phyloP scores from a whole-genome alignment of 2,113 vertebrate genomes.

The Butastur rufipennis region DNA sequence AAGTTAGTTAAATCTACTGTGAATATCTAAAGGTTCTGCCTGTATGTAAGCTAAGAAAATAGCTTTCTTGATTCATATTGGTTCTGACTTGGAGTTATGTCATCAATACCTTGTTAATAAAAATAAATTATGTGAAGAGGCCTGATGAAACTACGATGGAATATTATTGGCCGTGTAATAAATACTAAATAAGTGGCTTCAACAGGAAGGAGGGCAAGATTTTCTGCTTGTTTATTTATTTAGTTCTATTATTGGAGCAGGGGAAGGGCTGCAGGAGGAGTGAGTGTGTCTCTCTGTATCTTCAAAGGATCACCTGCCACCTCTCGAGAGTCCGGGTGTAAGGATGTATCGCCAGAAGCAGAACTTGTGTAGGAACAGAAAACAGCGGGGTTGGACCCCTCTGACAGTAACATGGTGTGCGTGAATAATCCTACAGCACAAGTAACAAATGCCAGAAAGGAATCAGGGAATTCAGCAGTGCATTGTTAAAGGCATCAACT shows the following conservation, averaged over 20 bases:
- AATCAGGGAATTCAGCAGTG: not conserved
- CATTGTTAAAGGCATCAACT: not conserved
- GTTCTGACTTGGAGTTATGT: not conserved
- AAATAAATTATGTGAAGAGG: not conserved
- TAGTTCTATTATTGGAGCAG: not conserved
- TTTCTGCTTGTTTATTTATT: not conserved
- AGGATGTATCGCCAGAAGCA: not conserved
- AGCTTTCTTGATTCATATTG: not conserved
- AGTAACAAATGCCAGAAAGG: not conserved
- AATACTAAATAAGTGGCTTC: not conserved
- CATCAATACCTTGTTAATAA: not conserved
- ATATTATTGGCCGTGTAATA: not conserved
- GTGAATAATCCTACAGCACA: not conserved
- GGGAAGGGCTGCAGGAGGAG: not conserved
- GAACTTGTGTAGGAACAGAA: not conserved
- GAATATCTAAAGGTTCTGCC: not conserved
- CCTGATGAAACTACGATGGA: not conserved
- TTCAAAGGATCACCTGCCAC: no score
- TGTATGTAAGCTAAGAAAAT: not conserved
- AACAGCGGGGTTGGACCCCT: not conserved
- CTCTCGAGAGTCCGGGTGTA: accelerated
- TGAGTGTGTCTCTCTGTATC: not conserved
- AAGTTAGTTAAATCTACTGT: not conserved
- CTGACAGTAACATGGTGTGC: not conserved
- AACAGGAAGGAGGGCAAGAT: accelerated